These are phyloP conservation scores for Synergus laeviventris DNA, from an alignment of 2,888 invertebrate species.

Conservation along the genomic window DNA sequence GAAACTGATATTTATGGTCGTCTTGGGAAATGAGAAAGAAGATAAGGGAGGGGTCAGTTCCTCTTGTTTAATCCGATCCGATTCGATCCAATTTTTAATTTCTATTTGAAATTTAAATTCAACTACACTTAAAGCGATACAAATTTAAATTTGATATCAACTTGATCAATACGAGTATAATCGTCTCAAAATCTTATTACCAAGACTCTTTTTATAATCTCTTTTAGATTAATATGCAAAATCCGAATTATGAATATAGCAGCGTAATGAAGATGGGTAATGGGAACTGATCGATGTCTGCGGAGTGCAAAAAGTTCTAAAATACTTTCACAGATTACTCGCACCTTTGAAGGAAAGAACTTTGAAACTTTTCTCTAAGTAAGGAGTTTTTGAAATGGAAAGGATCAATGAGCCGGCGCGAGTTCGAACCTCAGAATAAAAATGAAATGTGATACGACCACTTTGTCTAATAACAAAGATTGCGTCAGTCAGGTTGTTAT, in stretches of 20 bases:
- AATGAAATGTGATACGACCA: constrained; percentile 2
- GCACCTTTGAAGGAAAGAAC: constrained; percentile 8
- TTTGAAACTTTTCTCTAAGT: constrained; percentile 32
- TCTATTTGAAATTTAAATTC: background rate
- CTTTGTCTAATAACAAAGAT: constrained; percentile 3
- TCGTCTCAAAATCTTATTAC: background rate
- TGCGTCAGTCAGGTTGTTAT: constrained; percentile 3
- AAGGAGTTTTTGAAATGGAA: background rate
- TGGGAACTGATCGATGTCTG: constrained; percentile 24
- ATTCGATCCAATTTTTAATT: background rate
- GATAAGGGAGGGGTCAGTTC: background rate
- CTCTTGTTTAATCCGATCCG: background rate
- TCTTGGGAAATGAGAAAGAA: background rate
- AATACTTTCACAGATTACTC: constrained; percentile 32
- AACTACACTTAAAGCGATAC: background rate
- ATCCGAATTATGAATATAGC: constrained; percentile 6
- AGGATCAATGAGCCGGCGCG: constrained; percentile 22
- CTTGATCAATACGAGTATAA: background rate
- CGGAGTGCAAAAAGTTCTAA: constrained; percentile 20
- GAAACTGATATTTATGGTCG: background rate
- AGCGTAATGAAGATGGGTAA: constrained; percentile 26
- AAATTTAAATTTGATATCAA: background rate
- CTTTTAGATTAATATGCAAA: constrained; percentile 21
- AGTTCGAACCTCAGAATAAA: constrained; percentile 14
- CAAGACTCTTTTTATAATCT: background rate